Evolutionary conservation across 2,888 invertebrate genomes (phyloP), one percentile per base, ranked within the genome.

Genomic region (Lithosia quadra): DNA sequence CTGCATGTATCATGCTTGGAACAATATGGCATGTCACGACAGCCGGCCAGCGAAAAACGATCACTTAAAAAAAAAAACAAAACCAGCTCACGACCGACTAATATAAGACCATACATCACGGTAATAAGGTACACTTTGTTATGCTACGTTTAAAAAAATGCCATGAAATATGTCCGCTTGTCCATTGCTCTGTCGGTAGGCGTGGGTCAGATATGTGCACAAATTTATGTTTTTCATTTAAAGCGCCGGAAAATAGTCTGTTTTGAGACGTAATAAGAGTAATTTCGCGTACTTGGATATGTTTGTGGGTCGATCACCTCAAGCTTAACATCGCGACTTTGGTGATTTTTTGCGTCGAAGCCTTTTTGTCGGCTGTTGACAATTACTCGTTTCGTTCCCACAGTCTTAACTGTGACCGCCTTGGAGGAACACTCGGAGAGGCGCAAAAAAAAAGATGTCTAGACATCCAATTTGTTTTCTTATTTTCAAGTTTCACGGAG

Each of bases 21-120:
- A 94, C 94, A 93, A 93, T 94, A 93, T 93, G 93, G 92, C 90
- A 88, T 92, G 93, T 93, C 93, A 93, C 92, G 93, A 92, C 91
- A 90, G 86, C 84, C 84, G 81, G 84, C 87, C 87, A 82, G 83
- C 84, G 88, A 90, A 92, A 92, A 92, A 91, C 87, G 91, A 91
- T 89, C 85, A 87, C 85, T 82, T 86, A 85, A 28, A 80, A 80
- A 84, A 85, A 83, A 89, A 88, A 84, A 82, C 75, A 87, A 75
- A 80, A 77, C 69, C 68, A 49, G 57, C 69, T 76, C 71, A 55
- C 63, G 67, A 67, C 77, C 79, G 74, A 71, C 73, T 72, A 85
- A 84, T 86, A 79, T 83, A 81, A 83, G 80, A 87, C 87, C 84
- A 86, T 90, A 87, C 76, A 73, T 76, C 81, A 77, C 76, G 65